phyloP scores from a whole-genome alignment of 92 coral and sea anemone species.

The Bergia sp. region DNA sequence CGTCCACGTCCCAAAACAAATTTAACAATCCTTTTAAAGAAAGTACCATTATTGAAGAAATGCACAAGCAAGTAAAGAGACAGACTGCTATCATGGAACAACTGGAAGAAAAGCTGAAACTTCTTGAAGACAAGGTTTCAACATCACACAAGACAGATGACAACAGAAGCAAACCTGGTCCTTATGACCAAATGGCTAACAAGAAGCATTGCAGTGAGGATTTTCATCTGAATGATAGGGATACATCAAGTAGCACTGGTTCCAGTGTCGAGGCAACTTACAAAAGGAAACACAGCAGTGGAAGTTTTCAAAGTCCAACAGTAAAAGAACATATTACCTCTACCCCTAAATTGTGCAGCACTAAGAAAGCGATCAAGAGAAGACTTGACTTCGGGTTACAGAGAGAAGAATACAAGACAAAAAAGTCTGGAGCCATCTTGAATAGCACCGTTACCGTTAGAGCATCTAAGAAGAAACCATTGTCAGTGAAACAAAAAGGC shows the following conservation, averaged over 20 bases:
- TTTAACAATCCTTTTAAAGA: not conserved
- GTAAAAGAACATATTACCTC: not conserved
- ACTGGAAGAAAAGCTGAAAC: not conserved
- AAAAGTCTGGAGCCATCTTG: not conserved
- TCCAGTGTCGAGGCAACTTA: not conserved
- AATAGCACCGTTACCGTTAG: not conserved
- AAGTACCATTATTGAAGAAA: not conserved
- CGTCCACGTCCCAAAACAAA: not conserved
- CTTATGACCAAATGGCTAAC: not conserved
- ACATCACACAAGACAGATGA: not conserved
- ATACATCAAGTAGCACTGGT: not conserved
- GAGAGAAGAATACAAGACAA: not conserved
- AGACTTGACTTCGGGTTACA: not conserved
- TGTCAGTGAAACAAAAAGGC: not conserved
- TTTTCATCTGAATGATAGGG: not conserved
- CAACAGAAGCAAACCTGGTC: not conserved
- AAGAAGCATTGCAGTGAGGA: not conserved
- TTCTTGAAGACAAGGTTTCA: not conserved
- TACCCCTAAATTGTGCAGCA: not conserved
- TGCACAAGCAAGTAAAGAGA: constrained; percentile 12
- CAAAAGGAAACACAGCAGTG: not conserved
- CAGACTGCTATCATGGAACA: constrained; percentile 20
- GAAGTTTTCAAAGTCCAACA: not conserved
- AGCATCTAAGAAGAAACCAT: not conserved
- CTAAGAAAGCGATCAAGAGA: not conserved